These are phyloP conservation scores for Lasius fuliginosus DNA, from an alignment of 2,888 invertebrate species.

Conservation along the genomic window DNA sequence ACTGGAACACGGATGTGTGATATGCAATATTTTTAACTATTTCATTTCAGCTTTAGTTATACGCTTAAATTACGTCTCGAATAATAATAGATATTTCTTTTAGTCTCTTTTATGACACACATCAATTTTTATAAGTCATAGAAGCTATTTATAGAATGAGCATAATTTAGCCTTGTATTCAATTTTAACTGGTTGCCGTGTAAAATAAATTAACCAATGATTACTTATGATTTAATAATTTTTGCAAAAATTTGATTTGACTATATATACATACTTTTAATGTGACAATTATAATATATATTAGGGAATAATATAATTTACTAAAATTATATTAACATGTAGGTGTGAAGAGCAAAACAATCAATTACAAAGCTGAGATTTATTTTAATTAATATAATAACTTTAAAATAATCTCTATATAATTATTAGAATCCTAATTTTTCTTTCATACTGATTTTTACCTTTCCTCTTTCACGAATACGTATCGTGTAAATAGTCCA, in stretches of 20 bases:
- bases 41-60: background rate
- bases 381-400: constrained; percentile 84
- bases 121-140: background rate
- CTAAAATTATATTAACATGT: background rate
- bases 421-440: constrained; percentile 79
- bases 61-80: background rate
- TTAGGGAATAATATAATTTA: background rate
- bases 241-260: background rate
- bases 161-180: background rate
- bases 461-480: constrained; percentile 45
- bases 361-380: constrained; percentile 84
- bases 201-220: background rate
- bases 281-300: background rate
- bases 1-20: background rate
- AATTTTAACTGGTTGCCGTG: background rate
- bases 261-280: background rate
- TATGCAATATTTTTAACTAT: constrained; percentile 1
- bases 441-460: constrained; percentile 59
- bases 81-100: background rate
- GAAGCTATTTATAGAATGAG: background rate
- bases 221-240: background rate
- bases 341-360: constrained; percentile 66
- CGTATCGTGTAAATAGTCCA: constrained; percentile 64
- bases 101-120: background rate
- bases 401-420: constrained; percentile 85